Percentiles rank a stretch among this genome's conserved stretches.
phyloP scores from a whole-genome alignment of 1,140 invertebrate species.

The Aradophagus sp. region DNA sequence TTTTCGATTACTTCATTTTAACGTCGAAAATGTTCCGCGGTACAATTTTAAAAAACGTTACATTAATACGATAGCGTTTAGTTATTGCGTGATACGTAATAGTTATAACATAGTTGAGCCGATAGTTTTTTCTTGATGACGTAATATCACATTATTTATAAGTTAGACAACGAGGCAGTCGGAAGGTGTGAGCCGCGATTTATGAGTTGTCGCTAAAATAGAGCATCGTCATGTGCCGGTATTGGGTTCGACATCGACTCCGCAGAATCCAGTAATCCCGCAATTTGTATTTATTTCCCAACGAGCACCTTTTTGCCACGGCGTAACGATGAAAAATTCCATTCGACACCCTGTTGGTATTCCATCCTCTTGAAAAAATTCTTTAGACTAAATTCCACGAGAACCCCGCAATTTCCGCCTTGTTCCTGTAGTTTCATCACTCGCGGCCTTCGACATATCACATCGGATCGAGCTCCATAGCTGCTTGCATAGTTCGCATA shows the following conservation, averaged over 20 bases:
- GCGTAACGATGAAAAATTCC: slow-evolving; percentile 74
- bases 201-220: slow-evolving; percentile 66
- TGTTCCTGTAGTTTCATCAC: slow-evolving; percentile 46
- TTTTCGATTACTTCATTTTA: slow-evolving; percentile 44
- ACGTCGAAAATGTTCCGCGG: not conserved
- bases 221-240: slow-evolving; percentile 59
- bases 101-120: no score
- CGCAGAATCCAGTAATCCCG: slow-evolving; percentile 70
- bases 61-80: no score
- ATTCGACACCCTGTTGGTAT: slow-evolving; percentile 63
- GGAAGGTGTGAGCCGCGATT: slow-evolving; percentile 55
- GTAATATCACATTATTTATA: slow-evolving; percentile 12
- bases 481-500: slow-evolving; percentile 50
- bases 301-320: slow-evolving; percentile 63
- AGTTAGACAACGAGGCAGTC: not conserved
- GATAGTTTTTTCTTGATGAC: no score
- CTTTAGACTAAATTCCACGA: slow-evolving; percentile 60
- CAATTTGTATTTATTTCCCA: slow-evolving; percentile 76
- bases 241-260: slow-evolving; percentile 60
- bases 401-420: slow-evolving; percentile 38
- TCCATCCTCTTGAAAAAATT: slow-evolving; percentile 63
- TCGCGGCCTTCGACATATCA: slow-evolving; percentile 42
- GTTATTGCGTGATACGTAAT: no score
- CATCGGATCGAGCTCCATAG: slow-evolving; percentile 22
- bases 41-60: no score